Percentiles rank a stretch among this genome's conserved stretches.
Evolutionary conservation across 2,113 vertebrate species (phyloP).

Genomic region (Plectropomus leopardus): DNA sequence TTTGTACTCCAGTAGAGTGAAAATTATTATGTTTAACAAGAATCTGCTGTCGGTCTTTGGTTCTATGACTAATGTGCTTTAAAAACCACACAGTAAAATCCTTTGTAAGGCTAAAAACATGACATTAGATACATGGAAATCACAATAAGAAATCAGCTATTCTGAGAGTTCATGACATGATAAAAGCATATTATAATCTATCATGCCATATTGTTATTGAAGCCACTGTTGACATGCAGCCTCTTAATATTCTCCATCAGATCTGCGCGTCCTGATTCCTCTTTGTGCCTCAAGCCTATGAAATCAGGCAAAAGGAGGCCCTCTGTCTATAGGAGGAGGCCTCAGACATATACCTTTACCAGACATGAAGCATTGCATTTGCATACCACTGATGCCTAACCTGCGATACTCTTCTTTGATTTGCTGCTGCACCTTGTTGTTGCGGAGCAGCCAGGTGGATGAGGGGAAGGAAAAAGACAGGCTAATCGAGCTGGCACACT

Average conservation of each 20-base stretch:
- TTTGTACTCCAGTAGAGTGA: not conserved
- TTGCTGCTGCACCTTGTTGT: slow-evolving; percentile 67
- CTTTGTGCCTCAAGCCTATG: not conserved
- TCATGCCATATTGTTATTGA: slow-evolving; percentile 14
- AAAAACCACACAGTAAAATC: not conserved
- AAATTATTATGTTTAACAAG: slow-evolving; percentile 15
- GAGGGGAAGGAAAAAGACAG: slow-evolving; percentile 61
- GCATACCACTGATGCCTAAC: slow-evolving; percentile 55
- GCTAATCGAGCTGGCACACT: slow-evolving; percentile 68
- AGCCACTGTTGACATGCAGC: slow-evolving; percentile 3
- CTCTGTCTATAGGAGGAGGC: slow-evolving; percentile 4
- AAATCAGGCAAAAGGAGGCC: slow-evolving; percentile 6
- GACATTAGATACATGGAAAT: not conserved
- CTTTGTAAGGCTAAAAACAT: not conserved
- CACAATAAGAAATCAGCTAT: not conserved
- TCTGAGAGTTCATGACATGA: not conserved
- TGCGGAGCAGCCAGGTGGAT: slow-evolving; percentile 70
- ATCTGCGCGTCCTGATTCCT: slow-evolving; percentile 9
- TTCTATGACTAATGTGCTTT: not conserved
- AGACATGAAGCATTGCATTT: slow-evolving; percentile 53
- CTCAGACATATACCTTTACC: slow-evolving; percentile 30
- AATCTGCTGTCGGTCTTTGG: slow-evolving; percentile 16
- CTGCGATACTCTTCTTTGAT: slow-evolving; percentile 59
- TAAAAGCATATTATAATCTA: not conserved
- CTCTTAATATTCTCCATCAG: slow-evolving; percentile 30